These are phyloP conservation scores for Oxycera nigricornis DNA, from an alignment of 2,888 invertebrate species.

Conservation along the genomic window DNA sequence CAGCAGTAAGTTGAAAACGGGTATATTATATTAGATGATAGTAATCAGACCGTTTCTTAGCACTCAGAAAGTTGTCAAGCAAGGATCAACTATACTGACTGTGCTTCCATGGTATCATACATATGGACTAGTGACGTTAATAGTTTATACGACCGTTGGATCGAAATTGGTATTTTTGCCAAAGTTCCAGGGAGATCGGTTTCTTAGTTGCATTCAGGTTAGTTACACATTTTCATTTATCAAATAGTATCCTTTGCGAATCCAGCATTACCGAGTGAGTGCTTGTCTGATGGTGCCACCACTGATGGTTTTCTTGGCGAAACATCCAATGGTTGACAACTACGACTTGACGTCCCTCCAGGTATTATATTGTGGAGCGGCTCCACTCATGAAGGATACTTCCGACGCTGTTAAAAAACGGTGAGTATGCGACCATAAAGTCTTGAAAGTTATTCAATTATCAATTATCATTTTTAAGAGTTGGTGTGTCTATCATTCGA, in stretches of 20 bases:
- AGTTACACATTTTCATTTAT: too few relatives aligned
- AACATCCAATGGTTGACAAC: slow-evolving; percentile 77
- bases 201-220: slow-evolving; percentile 18
- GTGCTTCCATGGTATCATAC: slow-evolving; percentile 17
- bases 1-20: slow-evolving; percentile 11
- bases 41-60: too few relatives aligned
- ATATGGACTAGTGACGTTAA: neutral
- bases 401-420: slow-evolving; percentile 64
- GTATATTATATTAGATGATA: neutral
- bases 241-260: too few relatives aligned
- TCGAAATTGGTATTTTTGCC: neutral
- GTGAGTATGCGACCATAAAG: slow-evolving; percentile 36
- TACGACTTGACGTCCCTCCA: slow-evolving; percentile 78
- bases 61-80: neutral
- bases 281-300: slow-evolving; percentile 5
- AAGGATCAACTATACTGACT: neutral
- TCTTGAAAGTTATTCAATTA: neutral
- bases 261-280: neutral
- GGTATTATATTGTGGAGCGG: slow-evolving; percentile 79
- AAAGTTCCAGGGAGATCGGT: neutral
- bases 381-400: slow-evolving; percentile 78
- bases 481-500: slow-evolving; percentile 65
- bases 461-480: slow-evolving; percentile 46
- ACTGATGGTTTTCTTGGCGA: slow-evolving; percentile 59
- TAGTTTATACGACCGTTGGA: neutral